A percentile compares a stretch with the other conserved stretches of the same genome.
phyloP scores from a whole-genome alignment of 2,888 invertebrate genomes.

The Tachina fera region DNA sequence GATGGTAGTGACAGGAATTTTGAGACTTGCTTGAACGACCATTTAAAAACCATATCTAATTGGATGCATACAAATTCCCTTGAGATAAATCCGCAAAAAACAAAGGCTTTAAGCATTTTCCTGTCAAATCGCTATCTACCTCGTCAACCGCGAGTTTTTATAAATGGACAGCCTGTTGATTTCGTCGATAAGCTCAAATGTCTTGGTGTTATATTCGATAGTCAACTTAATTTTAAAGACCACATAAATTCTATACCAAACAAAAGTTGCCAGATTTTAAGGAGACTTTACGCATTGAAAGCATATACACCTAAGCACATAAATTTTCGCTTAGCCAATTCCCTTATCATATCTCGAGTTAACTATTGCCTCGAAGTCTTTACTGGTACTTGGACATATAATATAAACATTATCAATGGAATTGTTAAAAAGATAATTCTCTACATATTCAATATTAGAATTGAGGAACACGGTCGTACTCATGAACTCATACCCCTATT shows the following conservation, averaged over 20 bases:
- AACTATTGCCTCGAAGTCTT: slow-evolving; percentile 3
- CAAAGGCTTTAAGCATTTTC: too few relatives aligned
- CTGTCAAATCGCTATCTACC: background rate
- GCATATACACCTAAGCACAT: slow-evolving; percentile 6
- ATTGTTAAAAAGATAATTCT: background rate
- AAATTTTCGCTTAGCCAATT: background rate
- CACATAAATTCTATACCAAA: slow-evolving; percentile 6
- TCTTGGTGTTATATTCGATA: background rate
- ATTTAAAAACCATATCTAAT: too few relatives aligned
- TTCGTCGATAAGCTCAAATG: background rate
- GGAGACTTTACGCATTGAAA: slow-evolving; percentile 1
- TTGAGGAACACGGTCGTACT: slow-evolving; percentile 12
- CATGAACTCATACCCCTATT: background rate
- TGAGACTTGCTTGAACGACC: too few relatives aligned
- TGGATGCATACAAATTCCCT: too few relatives aligned
- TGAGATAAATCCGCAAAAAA: too few relatives aligned
- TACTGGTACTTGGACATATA: background rate
- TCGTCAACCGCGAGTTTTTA: background rate
- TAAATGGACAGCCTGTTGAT: too few relatives aligned
- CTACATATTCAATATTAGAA: too few relatives aligned
- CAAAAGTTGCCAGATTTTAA: background rate
- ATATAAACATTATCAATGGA: background rate
- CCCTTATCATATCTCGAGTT: background rate
- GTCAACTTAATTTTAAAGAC: background rate
- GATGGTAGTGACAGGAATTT: too few relatives aligned